A percentile compares a stretch with the other conserved stretches of the same genome.
These are phyloP conservation scores for Drosophila prosaltans DNA, from an alignment of 1,140 invertebrate species.

Conservation along the genomic window DNA sequence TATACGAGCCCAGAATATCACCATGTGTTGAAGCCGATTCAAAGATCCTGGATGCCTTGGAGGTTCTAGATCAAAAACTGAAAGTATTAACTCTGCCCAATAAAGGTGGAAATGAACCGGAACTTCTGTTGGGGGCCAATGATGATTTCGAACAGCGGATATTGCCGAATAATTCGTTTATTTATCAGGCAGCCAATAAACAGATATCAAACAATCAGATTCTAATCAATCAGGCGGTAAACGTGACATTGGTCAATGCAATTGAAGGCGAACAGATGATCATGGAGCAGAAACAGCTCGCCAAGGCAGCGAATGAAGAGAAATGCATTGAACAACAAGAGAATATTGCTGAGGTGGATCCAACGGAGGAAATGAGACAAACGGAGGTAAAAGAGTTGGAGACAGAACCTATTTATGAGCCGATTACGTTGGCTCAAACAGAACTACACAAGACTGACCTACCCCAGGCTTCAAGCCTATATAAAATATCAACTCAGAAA, in stretches of 20 bases:
- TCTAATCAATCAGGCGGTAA: constrained; percentile 71
- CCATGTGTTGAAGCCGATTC: constrained; percentile 67
- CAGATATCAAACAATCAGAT: constrained; percentile 70
- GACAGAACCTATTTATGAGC: constrained; percentile 71
- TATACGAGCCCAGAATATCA: not conserved
- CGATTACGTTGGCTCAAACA: constrained; percentile 50
- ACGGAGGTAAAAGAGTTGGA: not conserved
- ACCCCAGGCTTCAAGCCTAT: constrained; percentile 56
- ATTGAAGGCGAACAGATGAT: constrained; percentile 72
- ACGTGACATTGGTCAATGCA: constrained; percentile 71
- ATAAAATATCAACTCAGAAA: constrained; percentile 41
- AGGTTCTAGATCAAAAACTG: constrained; percentile 40
- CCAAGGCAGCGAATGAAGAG: constrained; percentile 7
- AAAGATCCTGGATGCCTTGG: constrained; percentile 65
- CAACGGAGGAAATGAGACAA: too few species aligned
- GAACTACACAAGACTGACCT: constrained; percentile 61
- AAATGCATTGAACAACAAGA: too few species aligned
- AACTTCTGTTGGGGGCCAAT: constrained; percentile 39
- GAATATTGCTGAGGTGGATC: too few species aligned
- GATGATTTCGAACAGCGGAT: constrained; percentile 76
- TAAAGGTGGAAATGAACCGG: not conserved
- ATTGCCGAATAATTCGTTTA: constrained; percentile 71
- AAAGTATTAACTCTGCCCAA: not conserved
- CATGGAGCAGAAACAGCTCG: constrained; percentile 71
- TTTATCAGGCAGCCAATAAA: constrained; percentile 69